phyloP scores from a whole-genome alignment of 1,140 invertebrate species.

The Samia ricini region DNA sequence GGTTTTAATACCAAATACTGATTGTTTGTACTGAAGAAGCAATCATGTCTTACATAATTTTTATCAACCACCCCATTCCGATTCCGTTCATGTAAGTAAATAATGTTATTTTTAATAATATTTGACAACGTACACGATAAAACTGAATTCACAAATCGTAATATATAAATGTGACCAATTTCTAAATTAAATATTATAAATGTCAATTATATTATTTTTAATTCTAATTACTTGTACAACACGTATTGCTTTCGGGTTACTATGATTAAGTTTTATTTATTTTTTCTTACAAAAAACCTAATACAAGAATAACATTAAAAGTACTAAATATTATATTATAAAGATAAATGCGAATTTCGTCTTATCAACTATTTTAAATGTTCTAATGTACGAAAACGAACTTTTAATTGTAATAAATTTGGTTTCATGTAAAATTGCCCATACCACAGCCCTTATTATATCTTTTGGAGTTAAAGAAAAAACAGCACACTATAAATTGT shows the following conservation, averaged over 20 bases:
- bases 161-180: too few species aligned
- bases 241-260: slow-evolving; percentile 22
- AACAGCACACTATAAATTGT: neutral
- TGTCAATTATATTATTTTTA: neutral
- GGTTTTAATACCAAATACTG: neutral
- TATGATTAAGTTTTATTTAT: slow-evolving; percentile 7
- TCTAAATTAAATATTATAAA: too few species aligned
- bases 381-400: neutral
- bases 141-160: too few species aligned
- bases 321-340: neutral
- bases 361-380: neutral
- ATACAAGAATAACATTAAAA: neutral
- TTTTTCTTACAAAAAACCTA: slow-evolving; percentile 1
- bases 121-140: too few species aligned
- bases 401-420: neutral
- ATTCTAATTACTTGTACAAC: slow-evolving; percentile 23
- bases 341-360: neutral
- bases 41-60: neutral
- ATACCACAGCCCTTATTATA: neutral
- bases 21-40: neutral
- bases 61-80: too few species aligned
- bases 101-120: too few species aligned
- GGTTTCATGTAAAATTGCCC: neutral
- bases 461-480: neutral
- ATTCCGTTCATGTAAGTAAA: too few species aligned